phyloP scores from a whole-genome alignment of 2,888 invertebrate genomes.

The Orthonevra nobilis region DNA sequence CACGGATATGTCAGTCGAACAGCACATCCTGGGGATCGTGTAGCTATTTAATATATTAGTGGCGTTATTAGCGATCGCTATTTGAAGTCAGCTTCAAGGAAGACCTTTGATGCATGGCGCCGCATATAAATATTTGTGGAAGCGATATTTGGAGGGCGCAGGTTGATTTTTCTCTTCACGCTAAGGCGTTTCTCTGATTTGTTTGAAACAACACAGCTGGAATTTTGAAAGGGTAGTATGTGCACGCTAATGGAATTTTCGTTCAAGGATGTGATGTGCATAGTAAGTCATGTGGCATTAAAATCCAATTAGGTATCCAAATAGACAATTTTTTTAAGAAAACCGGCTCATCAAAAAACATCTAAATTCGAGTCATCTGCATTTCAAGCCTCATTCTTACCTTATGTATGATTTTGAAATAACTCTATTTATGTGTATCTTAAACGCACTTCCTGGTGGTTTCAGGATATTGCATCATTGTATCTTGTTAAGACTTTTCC shows the following conservation, averaged over 20 bases:
- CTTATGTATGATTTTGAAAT: no score
- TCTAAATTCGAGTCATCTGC: no score
- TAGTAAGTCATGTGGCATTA: no score
- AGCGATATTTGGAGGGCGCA: conserved; percentile 25
- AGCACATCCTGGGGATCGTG: conserved; percentile 33
- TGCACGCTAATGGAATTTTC: neutral
- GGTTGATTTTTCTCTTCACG: conserved; percentile 29
- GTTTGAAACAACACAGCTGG: conserved; percentile 55
- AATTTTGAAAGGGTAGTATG: conserved; percentile 14
- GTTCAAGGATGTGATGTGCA: neutral
- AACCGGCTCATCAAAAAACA: no score
- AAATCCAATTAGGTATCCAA: no score
- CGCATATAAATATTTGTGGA: conserved; percentile 61
- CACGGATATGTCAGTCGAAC: conserved; percentile 53
- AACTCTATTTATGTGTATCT: no score
- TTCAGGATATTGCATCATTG: no score
- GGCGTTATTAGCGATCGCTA: conserved; percentile 50
- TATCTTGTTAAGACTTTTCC: no score
- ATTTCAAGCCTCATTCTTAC: no score
- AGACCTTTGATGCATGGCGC: conserved; percentile 45
- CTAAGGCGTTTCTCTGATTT: conserved; percentile 51
- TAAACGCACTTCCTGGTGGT: no score
- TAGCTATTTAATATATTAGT: conserved; percentile 60
- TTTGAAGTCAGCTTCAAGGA: conserved; percentile 3
- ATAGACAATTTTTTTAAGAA: no score